Conservation (phyloP, 2,888 invertebrate genomes). For the Melinaea marsaeus region DNA sequence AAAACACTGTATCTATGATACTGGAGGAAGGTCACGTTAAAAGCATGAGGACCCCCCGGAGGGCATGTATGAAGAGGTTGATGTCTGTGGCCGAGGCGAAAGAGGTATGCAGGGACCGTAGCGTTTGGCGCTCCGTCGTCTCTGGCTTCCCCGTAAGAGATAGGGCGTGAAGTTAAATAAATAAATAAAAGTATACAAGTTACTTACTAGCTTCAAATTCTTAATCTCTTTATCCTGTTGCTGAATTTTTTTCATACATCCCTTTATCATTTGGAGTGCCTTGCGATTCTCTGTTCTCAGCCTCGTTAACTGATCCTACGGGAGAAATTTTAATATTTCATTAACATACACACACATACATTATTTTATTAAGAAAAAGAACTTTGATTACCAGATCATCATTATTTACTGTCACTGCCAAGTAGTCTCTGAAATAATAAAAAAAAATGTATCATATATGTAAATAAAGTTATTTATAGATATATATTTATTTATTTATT, state of each 20-base stretch:
- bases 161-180: not conserved
- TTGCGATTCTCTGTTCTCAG: conserved; percentile 75
- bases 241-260: conserved; percentile 75
- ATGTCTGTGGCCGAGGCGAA: too few relatives aligned
- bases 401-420: conserved; percentile 58
- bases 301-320: conserved; percentile 67
- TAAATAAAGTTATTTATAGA: too few relatives aligned
- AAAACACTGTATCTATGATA: too few relatives aligned
- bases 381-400: conserved; percentile 52
- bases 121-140: too few relatives aligned
- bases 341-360: not conserved
- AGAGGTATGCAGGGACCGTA: too few relatives aligned
- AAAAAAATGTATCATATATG: not conserved
- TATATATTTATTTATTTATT: too few relatives aligned
- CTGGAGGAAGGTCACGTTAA: too few relatives aligned
- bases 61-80: too few relatives aligned
- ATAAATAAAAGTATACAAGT: not conserved
- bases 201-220: conserved; percentile 62
- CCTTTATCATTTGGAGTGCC: conserved; percentile 77
- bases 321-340: conserved; percentile 17
- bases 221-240: conserved; percentile 74
- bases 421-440: conserved; percentile 54
- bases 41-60: too few relatives aligned
- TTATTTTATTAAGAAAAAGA: not conserved
- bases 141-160: too few relatives aligned